These are phyloP conservation scores for Chloroceryle inda DNA, from an alignment of 2,797 vertebrate genomes.

Conservation along the genomic window DNA sequence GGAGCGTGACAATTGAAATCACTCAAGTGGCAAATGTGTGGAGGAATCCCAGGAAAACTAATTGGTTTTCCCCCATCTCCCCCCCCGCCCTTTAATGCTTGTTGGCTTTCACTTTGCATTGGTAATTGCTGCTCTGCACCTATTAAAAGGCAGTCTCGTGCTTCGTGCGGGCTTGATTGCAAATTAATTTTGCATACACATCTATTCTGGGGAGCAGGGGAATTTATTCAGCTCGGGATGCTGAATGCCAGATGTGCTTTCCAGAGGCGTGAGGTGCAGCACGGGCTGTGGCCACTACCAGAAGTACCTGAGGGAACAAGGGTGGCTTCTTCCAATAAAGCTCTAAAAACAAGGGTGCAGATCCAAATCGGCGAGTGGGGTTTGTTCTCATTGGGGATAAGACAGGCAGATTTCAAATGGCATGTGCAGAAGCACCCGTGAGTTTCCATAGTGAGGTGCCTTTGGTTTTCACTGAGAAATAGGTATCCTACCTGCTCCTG, in stretches of 20 bases:
- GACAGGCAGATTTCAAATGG: background rate
- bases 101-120: constrained; percentile 22
- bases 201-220: constrained; percentile 14
- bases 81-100: background rate
- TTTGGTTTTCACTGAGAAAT: background rate
- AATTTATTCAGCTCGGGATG: background rate
- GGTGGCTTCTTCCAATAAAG: background rate
- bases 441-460: background rate
- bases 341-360: background rate
- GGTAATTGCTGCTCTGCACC: constrained; percentile 53
- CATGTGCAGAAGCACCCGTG: background rate
- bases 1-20: background rate
- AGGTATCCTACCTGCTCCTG: background rate
- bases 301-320: background rate
- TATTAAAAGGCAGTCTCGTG: background rate
- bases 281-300: accelerated
- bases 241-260: background rate
- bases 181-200: constrained; percentile 43
- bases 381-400: background rate
- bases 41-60: constrained; percentile 39
- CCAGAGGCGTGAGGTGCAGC: background rate
- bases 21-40: background rate
- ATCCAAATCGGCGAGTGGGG: background rate
- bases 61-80: background rate
- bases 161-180: background rate